Percentiles rank a stretch among this genome's conserved stretches.
phyloP scores from a whole-genome alignment of 2,113 vertebrate species.

The Canis aureus region DNA sequence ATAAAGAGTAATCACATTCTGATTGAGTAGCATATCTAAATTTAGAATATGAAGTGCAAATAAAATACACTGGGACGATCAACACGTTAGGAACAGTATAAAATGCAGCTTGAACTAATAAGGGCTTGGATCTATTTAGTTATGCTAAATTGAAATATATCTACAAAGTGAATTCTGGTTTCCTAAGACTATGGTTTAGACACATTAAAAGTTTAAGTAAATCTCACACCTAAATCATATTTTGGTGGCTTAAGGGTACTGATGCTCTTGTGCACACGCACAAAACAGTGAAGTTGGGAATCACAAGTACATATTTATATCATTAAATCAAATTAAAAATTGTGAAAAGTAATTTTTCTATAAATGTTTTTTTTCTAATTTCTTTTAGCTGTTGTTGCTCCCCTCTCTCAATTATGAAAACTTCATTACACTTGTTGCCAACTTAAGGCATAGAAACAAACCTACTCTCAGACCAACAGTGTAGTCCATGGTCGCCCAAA shows the following conservation, averaged over 20 bases:
- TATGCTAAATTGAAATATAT: constrained; percentile 13
- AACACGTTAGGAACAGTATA: constrained; percentile 20
- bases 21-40: neutral
- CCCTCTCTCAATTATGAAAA: neutral
- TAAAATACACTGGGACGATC: constrained; percentile 47
- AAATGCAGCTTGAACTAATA: constrained; percentile 61
- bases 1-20: neutral
- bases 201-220: constrained; percentile 20
- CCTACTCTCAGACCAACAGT: neutral
- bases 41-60: constrained; percentile 21
- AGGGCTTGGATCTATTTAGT: constrained; percentile 31
- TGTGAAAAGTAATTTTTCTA: neutral
- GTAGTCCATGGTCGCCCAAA: neutral
- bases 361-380: neutral
- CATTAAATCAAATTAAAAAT: constrained; percentile 43
- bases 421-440: neutral
- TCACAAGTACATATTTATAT: neutral
- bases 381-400: neutral
- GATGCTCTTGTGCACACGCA: neutral
- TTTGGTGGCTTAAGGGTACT: neutral
- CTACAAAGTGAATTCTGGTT: constrained; percentile 45
- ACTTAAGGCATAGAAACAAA: constrained; percentile 42
- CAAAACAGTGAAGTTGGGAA: neutral
- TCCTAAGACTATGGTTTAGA: constrained; percentile 4
- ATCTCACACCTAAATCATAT: neutral